Evolutionary conservation across 2,797 vertebrate species (phyloP), one percentile per base, ranked within the genome.

Genomic region (Protosalanx chinensis): DNA sequence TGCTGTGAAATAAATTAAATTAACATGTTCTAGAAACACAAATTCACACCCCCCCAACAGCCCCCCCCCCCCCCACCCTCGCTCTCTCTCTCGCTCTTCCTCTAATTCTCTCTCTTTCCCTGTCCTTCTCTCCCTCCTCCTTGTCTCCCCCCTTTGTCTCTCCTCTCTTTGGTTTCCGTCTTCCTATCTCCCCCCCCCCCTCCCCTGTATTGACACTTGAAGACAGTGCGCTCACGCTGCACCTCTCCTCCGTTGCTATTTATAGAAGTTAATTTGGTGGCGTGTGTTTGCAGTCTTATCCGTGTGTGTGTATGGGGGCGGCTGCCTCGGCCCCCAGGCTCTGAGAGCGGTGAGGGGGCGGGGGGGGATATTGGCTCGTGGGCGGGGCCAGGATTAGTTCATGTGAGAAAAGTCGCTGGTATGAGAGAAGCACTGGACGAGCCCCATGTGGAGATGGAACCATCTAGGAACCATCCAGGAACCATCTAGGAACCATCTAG

Each of bases 361-460:
- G n/a, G 69, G 80, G 65, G 75, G 68, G 72, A 65, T 79, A 63
- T 80, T 84, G 77, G 75, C 72, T 85, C 64, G 29, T 76, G 73
- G n/a, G n/a, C n/a, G 80, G 37, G 37, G 76, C 65, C 76, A 67
- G 70, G 84, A 87, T 85, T 82, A 82, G 69, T 62, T 35, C 35
- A 20, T 46, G 46, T 8, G 1, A 64, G n/a, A n/a, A 70, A 70
- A 76, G 74, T 78, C 82, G 71, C 76, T 83, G 77, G 74, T 78
- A 78, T 78, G 33, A 71, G 79, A 81, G 76, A 72, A 71, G 32
- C 27, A 23, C 23, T 10, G 6, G 37, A 13, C 1, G 37, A 7
- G 2, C 37, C 7, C 7, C 12, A 10, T 7, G 10, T 41, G 37
- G 37, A 41, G 37, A 41, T 41, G 10, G 37, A 41, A 41, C n/a